These are phyloP conservation scores for Microplitis demolitor DNA, from an alignment of 1,140 invertebrate genomes.

Conservation along the genomic window DNA sequence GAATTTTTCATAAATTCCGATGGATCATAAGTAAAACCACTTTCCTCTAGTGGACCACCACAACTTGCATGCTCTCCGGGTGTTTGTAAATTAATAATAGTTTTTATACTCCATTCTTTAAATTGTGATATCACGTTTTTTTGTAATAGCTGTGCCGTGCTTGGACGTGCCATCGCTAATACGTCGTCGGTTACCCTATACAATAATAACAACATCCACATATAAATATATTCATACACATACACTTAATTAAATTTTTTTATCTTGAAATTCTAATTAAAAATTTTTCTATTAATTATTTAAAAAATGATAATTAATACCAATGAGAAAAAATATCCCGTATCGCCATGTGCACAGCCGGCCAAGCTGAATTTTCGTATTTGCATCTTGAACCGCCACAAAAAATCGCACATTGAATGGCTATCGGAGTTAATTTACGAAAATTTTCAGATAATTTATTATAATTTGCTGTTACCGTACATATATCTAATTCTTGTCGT, in stretches of 20 bases:
- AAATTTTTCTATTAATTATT: not conserved
- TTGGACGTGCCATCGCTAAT: conserved; percentile 85
- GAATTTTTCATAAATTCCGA: conserved; percentile 81
- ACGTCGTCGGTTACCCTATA: conserved; percentile 86
- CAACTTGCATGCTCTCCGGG: conserved; percentile 85
- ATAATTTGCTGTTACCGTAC: conserved; percentile 53
- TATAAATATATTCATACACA: not conserved
- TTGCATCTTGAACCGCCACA: conserved; percentile 83
- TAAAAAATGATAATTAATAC: conserved; percentile 57
- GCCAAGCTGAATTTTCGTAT: conserved; percentile 76
- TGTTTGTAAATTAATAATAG: conserved; percentile 84
- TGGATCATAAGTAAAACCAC: conserved; percentile 80
- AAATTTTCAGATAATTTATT: conserved; percentile 66
- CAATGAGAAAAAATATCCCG: conserved; percentile 83
- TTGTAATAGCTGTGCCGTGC: conserved; percentile 72
- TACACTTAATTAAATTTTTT: not conserved
- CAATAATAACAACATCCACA: conserved; percentile 8
- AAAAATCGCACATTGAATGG: conserved; percentile 77
- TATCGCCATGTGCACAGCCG: conserved; percentile 72
- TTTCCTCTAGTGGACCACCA: conserved; percentile 72
- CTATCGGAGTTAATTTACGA: conserved; percentile 66
- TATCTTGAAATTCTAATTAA: not conserved
- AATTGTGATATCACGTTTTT: conserved; percentile 81
- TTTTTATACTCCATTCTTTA: conserved; percentile 76
- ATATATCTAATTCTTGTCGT: conserved; percentile 40